phyloP scores from a whole-genome alignment of 2,888 invertebrate species.

The Drosophila neutralis region DNA sequence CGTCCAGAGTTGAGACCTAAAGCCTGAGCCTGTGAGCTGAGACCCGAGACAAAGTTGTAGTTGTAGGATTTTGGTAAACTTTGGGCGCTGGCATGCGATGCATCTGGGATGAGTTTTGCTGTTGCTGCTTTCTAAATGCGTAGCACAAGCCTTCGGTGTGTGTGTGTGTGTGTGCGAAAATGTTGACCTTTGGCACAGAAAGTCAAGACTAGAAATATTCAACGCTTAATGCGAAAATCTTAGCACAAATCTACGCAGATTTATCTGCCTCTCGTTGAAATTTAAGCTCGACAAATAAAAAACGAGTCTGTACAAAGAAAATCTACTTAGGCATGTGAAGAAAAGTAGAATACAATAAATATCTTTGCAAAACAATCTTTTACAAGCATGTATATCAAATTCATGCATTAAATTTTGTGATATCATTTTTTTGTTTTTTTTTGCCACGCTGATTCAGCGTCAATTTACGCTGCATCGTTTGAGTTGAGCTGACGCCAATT shows the following conservation, averaged over 20 bases:
- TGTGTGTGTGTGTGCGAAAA: constrained; percentile 50
- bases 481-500: constrained; percentile 52
- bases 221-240: constrained; percentile 59
- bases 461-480: constrained; percentile 40
- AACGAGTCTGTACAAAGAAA: constrained; percentile 6
- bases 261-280: constrained; percentile 64
- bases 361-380: constrained; percentile 10
- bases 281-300: constrained; percentile 29
- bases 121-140: constrained; percentile 72
- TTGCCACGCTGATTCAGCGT: constrained; percentile 6
- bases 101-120: constrained; percentile 40
- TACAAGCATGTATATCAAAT: constrained; percentile 16
- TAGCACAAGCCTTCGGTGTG: constrained; percentile 51
- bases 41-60: constrained; percentile 21
- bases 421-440: constrained; percentile 2
- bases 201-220: constrained; percentile 37
- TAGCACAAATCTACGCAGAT: constrained; percentile 62
- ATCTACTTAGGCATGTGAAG: neutral
- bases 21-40: constrained; percentile 31
- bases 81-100: constrained; percentile 53
- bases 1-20: constrained; percentile 39
- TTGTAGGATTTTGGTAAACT: constrained; percentile 27
- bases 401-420: neutral
- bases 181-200: constrained; percentile 72
- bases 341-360: neutral